These are phyloP conservation scores for Ptilodon capucinus DNA, from an alignment of 2,888 invertebrate genomes.

Conservation along the genomic window DNA sequence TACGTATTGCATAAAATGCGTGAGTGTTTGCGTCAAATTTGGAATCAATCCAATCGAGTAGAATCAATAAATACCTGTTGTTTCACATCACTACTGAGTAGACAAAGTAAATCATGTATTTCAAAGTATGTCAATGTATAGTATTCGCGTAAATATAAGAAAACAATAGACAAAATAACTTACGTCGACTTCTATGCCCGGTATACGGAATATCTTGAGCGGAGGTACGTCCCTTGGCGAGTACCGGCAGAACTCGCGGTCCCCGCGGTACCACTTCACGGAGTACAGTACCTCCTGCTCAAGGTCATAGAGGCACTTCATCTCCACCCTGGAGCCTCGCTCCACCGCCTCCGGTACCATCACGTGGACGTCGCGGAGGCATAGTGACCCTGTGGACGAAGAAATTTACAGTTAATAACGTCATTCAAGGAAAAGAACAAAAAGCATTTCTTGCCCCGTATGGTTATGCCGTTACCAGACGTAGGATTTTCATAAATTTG, in stretches of 20 bases:
- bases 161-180: conserved; percentile 44
- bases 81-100: no score
- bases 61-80: no score
- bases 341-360: conserved; percentile 85
- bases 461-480: no score
- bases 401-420: background rate
- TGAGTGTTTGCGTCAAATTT: no score
- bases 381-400: conserved; percentile 53
- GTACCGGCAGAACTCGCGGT: conserved; percentile 85
- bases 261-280: conserved; percentile 87
- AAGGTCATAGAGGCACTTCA: conserved; percentile 85
- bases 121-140: no score
- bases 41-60: no score
- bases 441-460: no score
- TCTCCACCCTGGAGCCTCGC: conserved; percentile 83
- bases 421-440: no score
- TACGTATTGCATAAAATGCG: no score
- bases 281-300: conserved; percentile 86
- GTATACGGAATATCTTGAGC: conserved; percentile 84
- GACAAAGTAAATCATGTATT: no score
- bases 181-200: conserved; percentile 84
- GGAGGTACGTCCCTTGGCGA: conserved; percentile 85
- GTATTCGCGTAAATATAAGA: background rate
- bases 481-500: no score
- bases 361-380: conserved; percentile 85